Base-by-base conservation (phyloP, 2,797 vertebrate species). In the Hybognathus amarus region DNA sequence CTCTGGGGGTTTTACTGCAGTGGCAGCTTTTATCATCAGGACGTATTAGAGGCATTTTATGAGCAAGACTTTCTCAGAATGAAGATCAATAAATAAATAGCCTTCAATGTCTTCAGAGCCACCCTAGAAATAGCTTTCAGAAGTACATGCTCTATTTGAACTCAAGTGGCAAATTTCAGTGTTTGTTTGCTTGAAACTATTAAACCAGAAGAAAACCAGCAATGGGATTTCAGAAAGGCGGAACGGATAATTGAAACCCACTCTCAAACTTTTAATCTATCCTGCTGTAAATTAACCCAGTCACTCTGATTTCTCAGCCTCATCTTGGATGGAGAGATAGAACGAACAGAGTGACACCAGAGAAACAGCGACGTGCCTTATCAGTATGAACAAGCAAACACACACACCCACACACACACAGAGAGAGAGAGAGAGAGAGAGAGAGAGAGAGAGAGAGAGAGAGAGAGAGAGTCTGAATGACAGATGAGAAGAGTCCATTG, bases 241-340 rank as follows among this genome's bases (percentile, higher is more conserved):
- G 52, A 80, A 80, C 71, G 68, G 4, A 80, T 80, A 71, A 61
- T 71, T 80, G 54, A 71, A 80, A 80, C 71, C 68, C 68, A 63
- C 79, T 80, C 54, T 71, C 40, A 20, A 80, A 71, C 79, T 45
- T 80, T 71, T 77, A 85, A 85, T 81, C 71, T 77, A 22, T 69
- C 69, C 22, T 47, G 63, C 61, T 56, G 50, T 76, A 66, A 75
- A 80, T 75, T 27, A 27, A 66, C 42, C 18, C 71, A 33, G 71
- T 77, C 70, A 70, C 24, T 36, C 27, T 68, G 69, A 80, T 68
- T 47, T 38, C 40, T 47, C 78, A 76, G 70, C 38, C 59, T 75
- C 47, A 80, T 80, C 12, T 71, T 42, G 20, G 52, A 80, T 71
- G 40, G 54, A 61, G 36, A 24, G 52, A 42, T 70, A 30, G 36